Percentiles rank a stretch among this genome's conserved stretches.
Conservation (phyloP, 2,888 invertebrate species). For the Calameuta filiformis region DNA sequence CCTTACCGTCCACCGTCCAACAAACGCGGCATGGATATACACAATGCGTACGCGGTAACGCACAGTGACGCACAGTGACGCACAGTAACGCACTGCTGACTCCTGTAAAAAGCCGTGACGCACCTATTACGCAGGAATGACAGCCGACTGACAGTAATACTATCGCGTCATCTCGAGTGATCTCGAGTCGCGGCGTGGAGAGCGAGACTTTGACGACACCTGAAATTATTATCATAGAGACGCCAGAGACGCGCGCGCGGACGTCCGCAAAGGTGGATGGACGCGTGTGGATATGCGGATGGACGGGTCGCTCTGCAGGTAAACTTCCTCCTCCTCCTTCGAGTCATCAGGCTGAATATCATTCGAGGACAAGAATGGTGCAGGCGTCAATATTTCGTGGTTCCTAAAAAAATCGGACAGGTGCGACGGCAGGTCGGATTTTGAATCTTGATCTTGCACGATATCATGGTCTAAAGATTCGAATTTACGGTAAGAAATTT, state of each 20-base stretch:
- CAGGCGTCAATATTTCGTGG: too few species aligned
- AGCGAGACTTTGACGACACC: slow-evolving; percentile 14
- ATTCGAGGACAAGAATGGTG: too few species aligned
- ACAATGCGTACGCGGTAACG: slow-evolving; percentile 29
- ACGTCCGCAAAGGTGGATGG: background rate
- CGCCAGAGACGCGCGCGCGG: background rate
- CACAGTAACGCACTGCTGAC: slow-evolving; percentile 3
- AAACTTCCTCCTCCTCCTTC: too few species aligned
- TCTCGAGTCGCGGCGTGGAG: slow-evolving; percentile 7
- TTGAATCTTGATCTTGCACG: too few species aligned
- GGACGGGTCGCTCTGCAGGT: too few species aligned
- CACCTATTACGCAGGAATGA: slow-evolving; percentile 1
- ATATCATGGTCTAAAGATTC: too few species aligned
- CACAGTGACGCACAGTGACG: slow-evolving; percentile 5
- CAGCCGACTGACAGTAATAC: slow-evolving; percentile 31
- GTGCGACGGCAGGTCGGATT: too few species aligned
- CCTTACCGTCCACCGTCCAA: slow-evolving; percentile 23
- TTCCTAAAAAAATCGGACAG: too few species aligned
- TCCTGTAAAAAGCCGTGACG: background rate
- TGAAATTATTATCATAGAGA: slow-evolving; percentile 24
- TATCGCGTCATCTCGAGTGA: slow-evolving; percentile 28
- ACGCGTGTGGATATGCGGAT: too few species aligned
- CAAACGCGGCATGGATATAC: too few species aligned
- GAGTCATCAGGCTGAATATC: too few species aligned
- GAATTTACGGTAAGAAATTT: too few species aligned